Evolutionary conservation across 2,888 invertebrate genomes (phyloP).

Genomic region (Tupiocoris notatus): DNA sequence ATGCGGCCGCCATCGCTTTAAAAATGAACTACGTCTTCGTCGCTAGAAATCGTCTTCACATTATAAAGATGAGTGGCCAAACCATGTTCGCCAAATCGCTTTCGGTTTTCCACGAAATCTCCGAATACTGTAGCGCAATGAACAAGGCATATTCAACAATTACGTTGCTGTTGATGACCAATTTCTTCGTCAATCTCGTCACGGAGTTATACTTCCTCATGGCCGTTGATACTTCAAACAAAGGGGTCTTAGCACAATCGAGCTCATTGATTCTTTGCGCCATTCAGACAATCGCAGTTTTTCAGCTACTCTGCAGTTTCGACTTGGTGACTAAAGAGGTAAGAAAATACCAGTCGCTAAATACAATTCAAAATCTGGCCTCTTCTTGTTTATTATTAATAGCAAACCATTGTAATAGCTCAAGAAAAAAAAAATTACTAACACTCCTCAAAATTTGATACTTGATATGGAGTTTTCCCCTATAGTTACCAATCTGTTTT

Average conservation of each 20-base stretch:
- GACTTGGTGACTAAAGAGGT: not conserved
- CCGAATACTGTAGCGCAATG: not conserved
- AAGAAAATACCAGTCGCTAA: too few relatives aligned
- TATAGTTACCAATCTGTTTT: too few relatives aligned
- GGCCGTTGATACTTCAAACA: not conserved
- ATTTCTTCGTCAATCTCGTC: not conserved
- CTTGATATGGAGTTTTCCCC: too few relatives aligned
- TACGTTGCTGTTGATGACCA: not conserved
- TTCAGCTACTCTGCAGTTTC: not conserved
- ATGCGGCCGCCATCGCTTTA: not conserved
- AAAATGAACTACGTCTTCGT: not conserved
- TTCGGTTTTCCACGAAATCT: not conserved
- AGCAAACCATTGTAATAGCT: too few relatives aligned
- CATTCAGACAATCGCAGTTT: not conserved
- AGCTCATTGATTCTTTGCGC: not conserved
- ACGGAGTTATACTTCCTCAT: conserved; percentile 8
- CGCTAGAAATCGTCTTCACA: not conserved
- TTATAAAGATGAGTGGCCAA: not conserved
- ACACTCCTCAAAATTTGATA: too few relatives aligned
- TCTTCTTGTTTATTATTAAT: too few relatives aligned
- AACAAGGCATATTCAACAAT: not conserved
- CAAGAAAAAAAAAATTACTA: too few relatives aligned
- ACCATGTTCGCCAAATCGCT: not conserved
- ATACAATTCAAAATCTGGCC: too few relatives aligned
- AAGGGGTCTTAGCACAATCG: not conserved